Percentiles rank a stretch among this genome's conserved stretches.
Evolutionary conservation across 2,797 vertebrate genomes (phyloP).

Genomic region (Pelobates cultripes): DNA sequence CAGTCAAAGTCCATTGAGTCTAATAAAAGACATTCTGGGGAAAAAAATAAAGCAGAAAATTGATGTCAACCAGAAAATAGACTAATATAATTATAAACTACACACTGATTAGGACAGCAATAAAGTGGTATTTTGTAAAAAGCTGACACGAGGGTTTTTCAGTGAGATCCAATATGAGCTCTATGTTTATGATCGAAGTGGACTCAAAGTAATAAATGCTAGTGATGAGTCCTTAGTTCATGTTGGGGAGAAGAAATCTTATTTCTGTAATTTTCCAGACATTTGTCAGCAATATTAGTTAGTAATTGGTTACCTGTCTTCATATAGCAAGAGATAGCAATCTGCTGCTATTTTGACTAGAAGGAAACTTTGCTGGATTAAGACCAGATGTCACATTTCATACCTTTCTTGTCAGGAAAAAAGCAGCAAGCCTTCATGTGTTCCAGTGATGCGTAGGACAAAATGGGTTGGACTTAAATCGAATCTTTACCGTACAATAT

Average conservation of each 20-base stretch:
- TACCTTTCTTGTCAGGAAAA: constrained; percentile 81
- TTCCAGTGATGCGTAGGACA: constrained; percentile 79
- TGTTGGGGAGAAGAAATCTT: not conserved
- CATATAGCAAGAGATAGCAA: not conserved
- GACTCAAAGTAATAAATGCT: too few species aligned
- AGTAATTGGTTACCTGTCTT: constrained; percentile 4
- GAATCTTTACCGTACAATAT: constrained; percentile 75
- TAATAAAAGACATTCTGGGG: too few species aligned
- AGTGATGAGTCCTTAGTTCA: not conserved
- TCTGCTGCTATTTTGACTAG: constrained; percentile 23
- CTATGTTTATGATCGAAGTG: too few species aligned
- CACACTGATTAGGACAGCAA: too few species aligned
- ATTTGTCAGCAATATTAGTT: not conserved
- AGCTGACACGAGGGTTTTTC: too few species aligned
- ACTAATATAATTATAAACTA: too few species aligned
- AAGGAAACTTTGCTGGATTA: constrained; percentile 49
- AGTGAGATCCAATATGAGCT: too few species aligned
- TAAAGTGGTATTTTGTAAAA: too few species aligned
- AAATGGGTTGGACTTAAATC: constrained; percentile 74
- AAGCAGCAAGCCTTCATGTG: constrained; percentile 83
- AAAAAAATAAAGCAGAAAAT: too few species aligned
- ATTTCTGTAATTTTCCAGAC: not conserved
- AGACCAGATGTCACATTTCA: constrained; percentile 74
- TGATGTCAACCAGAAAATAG: too few species aligned
- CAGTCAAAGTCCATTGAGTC: too few species aligned